Base-by-base conservation (phyloP, 2,888 invertebrate genomes). In the Diachrysia chrysitis region DNA sequence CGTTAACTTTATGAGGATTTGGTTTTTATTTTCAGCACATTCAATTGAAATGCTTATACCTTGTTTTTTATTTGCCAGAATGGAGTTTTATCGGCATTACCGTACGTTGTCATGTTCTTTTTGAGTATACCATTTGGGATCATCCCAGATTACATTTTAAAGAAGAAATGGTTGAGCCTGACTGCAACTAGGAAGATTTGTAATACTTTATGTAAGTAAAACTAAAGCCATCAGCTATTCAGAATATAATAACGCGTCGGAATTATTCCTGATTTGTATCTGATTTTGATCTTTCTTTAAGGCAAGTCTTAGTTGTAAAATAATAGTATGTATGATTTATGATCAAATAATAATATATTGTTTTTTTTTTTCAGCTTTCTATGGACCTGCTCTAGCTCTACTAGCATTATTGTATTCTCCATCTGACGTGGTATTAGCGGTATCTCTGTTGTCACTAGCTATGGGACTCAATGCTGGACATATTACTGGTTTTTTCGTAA, bases 401-500 rank as follows among this genome's bases (percentile, higher is more conserved):
- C 90, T 97, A 7, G 95, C 94, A 0, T 89, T 97, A 25, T 95
- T 95, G 17, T 95, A 94, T 70, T 89, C 96, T 0, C 91, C 90
- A 0, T 86, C 85, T 3, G 95, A 95, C 55, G 88, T 95, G 0
- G 86, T 87, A 2, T 68, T 96, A 14, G 97, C 97, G 0, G 96
- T 97, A 0, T 87, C 88, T 0, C 84, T 97, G 21, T 92, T 98
- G 0, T 96, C 97, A 0, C 74, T 96, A 0, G 96, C 97, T 0
- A 97, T 97, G 0, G 97, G 97, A 0, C 93, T 97, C 10, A 97
- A 97, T 82, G 96, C 97, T 5, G 96, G 96, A 10, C 96, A 96
- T 48, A 96, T 96, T 76, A 96, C 97, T 69, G 97, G 97, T 12
- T 97, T 96, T 85, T 96, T 97, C 89, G 95, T 96, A 74, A 58